A percentile compares a stretch with the other conserved stretches of the same genome.
These are phyloP conservation scores for Tuta absoluta DNA, from an alignment of 2,888 invertebrate species.

Conservation along the genomic window DNA sequence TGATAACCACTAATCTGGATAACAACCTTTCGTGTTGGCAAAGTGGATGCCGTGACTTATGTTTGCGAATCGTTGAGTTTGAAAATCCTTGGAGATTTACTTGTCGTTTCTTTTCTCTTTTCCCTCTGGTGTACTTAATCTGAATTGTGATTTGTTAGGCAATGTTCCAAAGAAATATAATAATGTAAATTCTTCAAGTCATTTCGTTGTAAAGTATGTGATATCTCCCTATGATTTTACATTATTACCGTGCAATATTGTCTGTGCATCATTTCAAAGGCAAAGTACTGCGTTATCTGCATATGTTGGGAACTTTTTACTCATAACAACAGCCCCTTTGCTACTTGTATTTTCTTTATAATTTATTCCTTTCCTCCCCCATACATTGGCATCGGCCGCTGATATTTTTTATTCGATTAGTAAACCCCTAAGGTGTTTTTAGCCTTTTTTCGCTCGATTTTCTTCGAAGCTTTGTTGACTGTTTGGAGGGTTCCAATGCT, in stretches of 20 bases:
- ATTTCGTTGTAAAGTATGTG: slow-evolving; percentile 21
- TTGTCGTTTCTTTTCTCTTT: slow-evolving; percentile 18
- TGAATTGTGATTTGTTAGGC: slow-evolving; percentile 18
- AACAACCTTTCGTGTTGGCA: slow-evolving; percentile 30
- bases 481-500: slow-evolving; percentile 77
- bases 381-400: slow-evolving; percentile 80
- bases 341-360: slow-evolving; percentile 80
- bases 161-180: slow-evolving; percentile 1
- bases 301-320: slow-evolving; percentile 71
- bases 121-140: slow-evolving; percentile 18
- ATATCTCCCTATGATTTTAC: slow-evolving; percentile 29
- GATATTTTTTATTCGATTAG: slow-evolving; percentile 84
- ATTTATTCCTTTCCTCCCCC: slow-evolving; percentile 80
- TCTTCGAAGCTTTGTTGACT: slow-evolving; percentile 82
- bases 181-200: slow-evolving; percentile 19
- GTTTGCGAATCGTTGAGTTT: slow-evolving; percentile 27
- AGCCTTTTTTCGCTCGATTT: slow-evolving; percentile 82
- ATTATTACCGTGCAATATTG: slow-evolving; percentile 54
- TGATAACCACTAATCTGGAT: slow-evolving; percentile 28
- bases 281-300: slow-evolving; percentile 65
- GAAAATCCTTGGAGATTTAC: slow-evolving; percentile 26
- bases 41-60: slow-evolving; percentile 31
- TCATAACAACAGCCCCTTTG: slow-evolving; percentile 73
- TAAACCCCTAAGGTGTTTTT: slow-evolving; percentile 83
- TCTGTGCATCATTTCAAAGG: slow-evolving; percentile 59